Conservation (phyloP, 1,140 invertebrate genomes). For the Adoxophyes honmai region DNA sequence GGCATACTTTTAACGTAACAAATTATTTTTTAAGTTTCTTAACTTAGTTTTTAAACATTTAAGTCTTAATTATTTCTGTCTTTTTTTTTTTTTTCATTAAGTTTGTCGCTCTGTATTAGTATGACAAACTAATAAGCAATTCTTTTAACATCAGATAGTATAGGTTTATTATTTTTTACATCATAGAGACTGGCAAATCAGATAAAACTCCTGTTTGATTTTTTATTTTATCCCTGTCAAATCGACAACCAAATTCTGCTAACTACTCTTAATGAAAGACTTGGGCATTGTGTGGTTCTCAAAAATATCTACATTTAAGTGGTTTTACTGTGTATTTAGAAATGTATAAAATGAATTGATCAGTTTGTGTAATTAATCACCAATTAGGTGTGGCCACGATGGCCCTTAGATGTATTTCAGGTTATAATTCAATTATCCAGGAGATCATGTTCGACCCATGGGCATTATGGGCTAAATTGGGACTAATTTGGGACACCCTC, state of each 20-base stretch:
- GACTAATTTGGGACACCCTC: constrained; percentile 49
- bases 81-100: constrained; percentile 33
- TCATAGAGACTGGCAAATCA: background rate
- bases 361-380: constrained; percentile 35
- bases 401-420: constrained; percentile 59
- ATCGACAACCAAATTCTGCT: background rate
- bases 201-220: background rate
- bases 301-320: background rate
- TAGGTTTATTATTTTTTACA: constrained; percentile 4
- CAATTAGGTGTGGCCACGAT: constrained; percentile 36
- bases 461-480: constrained; percentile 59
- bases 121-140: background rate
- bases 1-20: constrained; percentile 61
- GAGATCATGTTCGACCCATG: constrained; percentile 54
- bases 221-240: background rate
- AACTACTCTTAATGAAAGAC: background rate
- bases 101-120: background rate
- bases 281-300: constrained; percentile 3
- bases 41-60: constrained; percentile 30
- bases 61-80: constrained; percentile 42
- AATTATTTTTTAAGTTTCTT: constrained; percentile 56
- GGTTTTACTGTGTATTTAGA: constrained; percentile 19
- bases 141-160: constrained; percentile 14
- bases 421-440: constrained; percentile 40
- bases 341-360: constrained; percentile 21